Conservation (phyloP, 2,113 vertebrate species). For the Centropristis striata region DNA sequence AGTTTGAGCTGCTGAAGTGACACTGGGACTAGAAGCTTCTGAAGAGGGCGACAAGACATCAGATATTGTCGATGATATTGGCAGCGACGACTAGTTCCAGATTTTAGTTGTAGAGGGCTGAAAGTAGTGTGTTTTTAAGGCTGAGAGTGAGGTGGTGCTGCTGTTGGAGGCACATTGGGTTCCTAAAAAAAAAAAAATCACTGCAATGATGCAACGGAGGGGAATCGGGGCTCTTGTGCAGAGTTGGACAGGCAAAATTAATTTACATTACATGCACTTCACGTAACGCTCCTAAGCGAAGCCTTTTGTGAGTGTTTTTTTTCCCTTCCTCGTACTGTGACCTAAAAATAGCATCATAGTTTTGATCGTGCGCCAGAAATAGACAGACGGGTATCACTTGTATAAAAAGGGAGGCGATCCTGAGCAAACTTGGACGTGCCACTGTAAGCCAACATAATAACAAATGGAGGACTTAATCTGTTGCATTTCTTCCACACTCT, state of each 20-base stretch:
- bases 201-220: conserved; percentile 89
- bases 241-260: conserved; percentile 86
- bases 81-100: conserved; percentile 59
- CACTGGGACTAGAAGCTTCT: conserved; percentile 63
- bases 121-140: conserved; percentile 81
- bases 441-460: conserved; percentile 85
- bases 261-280: conserved; percentile 91
- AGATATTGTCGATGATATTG: conserved; percentile 59
- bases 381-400: conserved; percentile 97
- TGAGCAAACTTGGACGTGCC: conserved; percentile 93
- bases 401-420: conserved; percentile 95
- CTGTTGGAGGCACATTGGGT: conserved; percentile 76
- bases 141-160: conserved; percentile 70
- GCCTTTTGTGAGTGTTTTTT: conserved; percentile 91
- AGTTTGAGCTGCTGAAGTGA: conserved; percentile 80
- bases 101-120: conserved; percentile 45
- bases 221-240: conserved; percentile 83
- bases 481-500: conserved; percentile 79
- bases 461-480: conserved; percentile 76
- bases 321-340: conserved; percentile 84
- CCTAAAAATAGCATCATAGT: conserved; percentile 99
- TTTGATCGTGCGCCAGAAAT: conserved; percentile 99
- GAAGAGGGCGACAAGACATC: conserved; percentile 73
- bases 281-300: conserved; percentile 91
- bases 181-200: conserved; percentile 71